These are phyloP conservation scores for Nematostella vectensis DNA, from an alignment of 92 coral and sea anemone species.

Conservation along the genomic window DNA sequence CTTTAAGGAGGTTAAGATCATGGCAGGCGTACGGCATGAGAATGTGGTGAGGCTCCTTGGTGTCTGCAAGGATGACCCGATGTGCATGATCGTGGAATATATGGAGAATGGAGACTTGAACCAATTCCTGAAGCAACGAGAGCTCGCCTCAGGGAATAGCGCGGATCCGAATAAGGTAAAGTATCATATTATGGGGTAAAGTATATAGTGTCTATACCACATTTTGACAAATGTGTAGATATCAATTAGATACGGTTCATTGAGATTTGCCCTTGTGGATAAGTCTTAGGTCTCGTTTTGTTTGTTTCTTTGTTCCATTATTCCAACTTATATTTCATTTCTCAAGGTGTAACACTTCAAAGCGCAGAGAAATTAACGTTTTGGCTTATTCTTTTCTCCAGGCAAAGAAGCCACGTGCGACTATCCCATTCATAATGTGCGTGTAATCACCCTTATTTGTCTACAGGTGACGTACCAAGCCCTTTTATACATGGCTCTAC, in stretches of 20 bases:
- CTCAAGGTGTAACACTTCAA: too few species aligned
- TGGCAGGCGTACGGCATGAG: constrained; percentile 88
- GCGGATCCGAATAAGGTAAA: constrained; percentile 19
- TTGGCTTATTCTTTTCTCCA: too few species aligned
- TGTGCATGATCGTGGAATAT: constrained; percentile 98
- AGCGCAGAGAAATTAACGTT: too few species aligned
- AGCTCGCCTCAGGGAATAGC: constrained; percentile 37
- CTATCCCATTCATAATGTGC: constrained; percentile 35
- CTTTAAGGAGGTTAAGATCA: constrained; percentile 93
- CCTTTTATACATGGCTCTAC: constrained; percentile 77
- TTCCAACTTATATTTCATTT: too few species aligned
- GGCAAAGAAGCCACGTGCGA: too few species aligned
- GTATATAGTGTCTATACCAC: constrained; percentile 12
- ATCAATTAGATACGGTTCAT: too few species aligned
- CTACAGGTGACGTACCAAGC: constrained; percentile 68
- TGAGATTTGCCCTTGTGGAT: constrained; percentile 1
- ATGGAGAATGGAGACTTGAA: constrained; percentile 96
- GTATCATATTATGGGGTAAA: too few species aligned
- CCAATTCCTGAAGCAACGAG: constrained; percentile 78
- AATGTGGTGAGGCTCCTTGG: constrained; percentile 85
- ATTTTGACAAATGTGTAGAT: too few species aligned
- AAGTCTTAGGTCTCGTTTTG: too few species aligned
- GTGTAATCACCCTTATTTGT: too few species aligned
- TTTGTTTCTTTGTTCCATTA: too few species aligned
- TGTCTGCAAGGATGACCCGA: constrained; percentile 91